phyloP scores from a whole-genome alignment of 2,113 vertebrate genomes.

The Hylia prasina region DNA sequence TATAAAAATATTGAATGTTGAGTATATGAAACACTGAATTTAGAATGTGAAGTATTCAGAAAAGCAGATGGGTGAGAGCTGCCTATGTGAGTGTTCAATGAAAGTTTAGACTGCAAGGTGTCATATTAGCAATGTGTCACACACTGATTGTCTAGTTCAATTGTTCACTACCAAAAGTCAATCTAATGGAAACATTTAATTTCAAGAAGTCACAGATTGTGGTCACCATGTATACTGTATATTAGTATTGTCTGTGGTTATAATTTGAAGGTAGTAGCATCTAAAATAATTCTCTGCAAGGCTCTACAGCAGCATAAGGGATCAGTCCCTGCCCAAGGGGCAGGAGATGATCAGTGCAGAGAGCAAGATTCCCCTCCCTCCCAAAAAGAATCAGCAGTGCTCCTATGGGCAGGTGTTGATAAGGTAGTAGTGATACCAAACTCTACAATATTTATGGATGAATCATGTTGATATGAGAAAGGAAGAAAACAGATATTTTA shows the following conservation, averaged over 20 bases:
- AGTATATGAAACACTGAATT: not conserved
- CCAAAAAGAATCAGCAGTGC: not conserved
- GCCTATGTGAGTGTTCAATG: not conserved
- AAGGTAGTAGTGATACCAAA: not conserved
- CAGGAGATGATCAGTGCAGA: not conserved
- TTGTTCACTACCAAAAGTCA: not conserved
- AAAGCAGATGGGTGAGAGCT: not conserved
- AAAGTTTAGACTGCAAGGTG: not conserved
- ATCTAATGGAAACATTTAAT: not conserved
- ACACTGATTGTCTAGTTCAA: not conserved
- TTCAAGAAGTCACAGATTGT: not conserved
- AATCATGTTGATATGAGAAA: not conserved
- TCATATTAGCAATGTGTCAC: not conserved
- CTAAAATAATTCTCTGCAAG: not conserved
- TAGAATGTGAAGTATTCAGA: not conserved
- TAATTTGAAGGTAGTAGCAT: not conserved
- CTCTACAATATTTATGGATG: not conserved
- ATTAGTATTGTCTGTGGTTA: not conserved
- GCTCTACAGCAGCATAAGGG: not conserved
- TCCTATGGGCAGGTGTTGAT: not conserved
- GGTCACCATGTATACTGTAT: accelerated
- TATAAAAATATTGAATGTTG: not conserved
- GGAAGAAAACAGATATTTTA: not conserved
- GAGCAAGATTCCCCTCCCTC: not conserved
- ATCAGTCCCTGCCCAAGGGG: not conserved